Evolutionary conservation across 1,140 invertebrate genomes (phyloP).

Genomic region (Chironomus striatipennis): DNA sequence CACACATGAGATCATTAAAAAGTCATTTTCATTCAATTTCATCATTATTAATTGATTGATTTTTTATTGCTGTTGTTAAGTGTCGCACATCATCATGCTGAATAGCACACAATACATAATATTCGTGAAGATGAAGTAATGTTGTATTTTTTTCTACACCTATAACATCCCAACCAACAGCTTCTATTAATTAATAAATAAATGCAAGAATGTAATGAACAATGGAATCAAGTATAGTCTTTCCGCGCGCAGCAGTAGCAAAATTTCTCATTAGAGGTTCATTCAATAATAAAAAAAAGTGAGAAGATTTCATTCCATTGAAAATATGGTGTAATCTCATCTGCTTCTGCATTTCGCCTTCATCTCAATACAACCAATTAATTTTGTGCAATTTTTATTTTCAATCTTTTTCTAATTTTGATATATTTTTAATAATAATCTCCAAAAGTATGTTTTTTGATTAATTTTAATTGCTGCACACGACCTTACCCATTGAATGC

Average conservation of each 20-base stretch:
- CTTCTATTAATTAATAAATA: neutral
- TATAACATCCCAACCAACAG: neutral
- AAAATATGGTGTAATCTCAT: neutral
- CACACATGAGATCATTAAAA: neutral
- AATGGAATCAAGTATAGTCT: neutral
- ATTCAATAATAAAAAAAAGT: neutral
- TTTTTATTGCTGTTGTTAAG: neutral
- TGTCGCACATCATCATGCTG: neutral
- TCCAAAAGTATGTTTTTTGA: neutral
- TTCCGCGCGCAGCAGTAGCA: too few relatives aligned
- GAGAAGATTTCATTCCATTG: conserved; percentile 7
- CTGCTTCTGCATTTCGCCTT: neutral
- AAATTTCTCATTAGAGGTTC: neutral
- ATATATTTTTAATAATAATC: neutral
- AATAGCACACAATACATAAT: conserved; percentile 2
- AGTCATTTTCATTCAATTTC: neutral
- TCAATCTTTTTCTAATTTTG: neutral
- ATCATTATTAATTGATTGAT: neutral
- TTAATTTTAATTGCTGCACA: neutral
- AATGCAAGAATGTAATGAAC: conserved; percentile 1
- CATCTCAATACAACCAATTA: neutral
- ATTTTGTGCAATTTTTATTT: neutral
- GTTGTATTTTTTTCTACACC: neutral
- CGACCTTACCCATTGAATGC: neutral
- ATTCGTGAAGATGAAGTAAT: neutral